These are phyloP conservation scores for Lobophora halterata DNA, from an alignment of 2,888 invertebrate species.

Conservation along the genomic window DNA sequence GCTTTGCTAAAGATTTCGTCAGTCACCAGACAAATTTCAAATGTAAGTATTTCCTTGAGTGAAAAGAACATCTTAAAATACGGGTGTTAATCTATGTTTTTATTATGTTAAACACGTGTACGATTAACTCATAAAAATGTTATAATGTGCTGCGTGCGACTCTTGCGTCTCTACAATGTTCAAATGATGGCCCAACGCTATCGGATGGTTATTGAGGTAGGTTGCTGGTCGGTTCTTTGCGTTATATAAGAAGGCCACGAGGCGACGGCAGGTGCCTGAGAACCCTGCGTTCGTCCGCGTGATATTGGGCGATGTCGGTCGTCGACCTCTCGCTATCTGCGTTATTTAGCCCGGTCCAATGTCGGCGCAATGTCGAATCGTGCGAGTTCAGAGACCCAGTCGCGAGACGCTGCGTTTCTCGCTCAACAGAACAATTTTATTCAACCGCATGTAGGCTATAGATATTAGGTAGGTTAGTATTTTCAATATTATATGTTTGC, in stretches of 20 bases:
- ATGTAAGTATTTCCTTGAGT: no score
- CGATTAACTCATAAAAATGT: no score
- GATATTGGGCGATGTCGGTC: slow-evolving; percentile 77
- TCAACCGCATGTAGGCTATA: slow-evolving; percentile 55
- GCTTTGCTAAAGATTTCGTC: no score
- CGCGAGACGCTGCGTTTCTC: slow-evolving; percentile 57
- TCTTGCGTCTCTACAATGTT: no score
- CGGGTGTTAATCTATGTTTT: no score
- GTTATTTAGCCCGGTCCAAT: slow-evolving; percentile 76
- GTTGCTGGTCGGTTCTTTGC: slow-evolving; percentile 38
- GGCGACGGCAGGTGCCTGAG: slow-evolving; percentile 60
- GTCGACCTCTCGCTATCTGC: slow-evolving; percentile 75
- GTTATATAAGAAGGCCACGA: slow-evolving; percentile 54
- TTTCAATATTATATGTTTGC: slow-evolving; percentile 8
- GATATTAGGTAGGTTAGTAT: slow-evolving; percentile 21
- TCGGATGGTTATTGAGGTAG: slow-evolving; percentile 57
- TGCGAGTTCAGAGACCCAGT: slow-evolving; percentile 72
- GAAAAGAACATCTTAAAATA: no score
- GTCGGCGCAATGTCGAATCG: slow-evolving; percentile 76
- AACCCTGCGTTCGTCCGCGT: slow-evolving; percentile 64
- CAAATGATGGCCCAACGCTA: no score
- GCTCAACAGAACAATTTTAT: slow-evolving; percentile 54
- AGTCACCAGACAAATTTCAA: no score
- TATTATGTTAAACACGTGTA: no score
- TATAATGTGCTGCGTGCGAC: no score